phyloP scores from a whole-genome alignment of 1,140 invertebrate genomes.

The Mycetomoellerius zeteki region DNA sequence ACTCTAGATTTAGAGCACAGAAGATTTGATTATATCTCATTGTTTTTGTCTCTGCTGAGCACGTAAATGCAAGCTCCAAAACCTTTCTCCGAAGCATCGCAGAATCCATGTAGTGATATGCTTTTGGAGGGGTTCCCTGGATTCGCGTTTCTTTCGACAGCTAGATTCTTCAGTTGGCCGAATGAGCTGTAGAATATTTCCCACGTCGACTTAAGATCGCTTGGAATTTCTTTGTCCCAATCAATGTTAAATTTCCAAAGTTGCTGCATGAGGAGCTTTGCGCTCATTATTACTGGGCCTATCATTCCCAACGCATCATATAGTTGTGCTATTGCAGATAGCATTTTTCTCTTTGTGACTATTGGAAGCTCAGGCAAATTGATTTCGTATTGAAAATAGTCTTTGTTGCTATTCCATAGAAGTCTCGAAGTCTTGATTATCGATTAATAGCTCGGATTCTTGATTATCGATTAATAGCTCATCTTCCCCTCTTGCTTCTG shows the following conservation, averaged over 20 bases:
- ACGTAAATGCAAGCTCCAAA: not conserved
- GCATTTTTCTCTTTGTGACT: constrained; percentile 36
- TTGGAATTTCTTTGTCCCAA: constrained; percentile 78
- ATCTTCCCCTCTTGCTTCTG: constrained; percentile 16
- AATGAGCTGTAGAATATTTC: constrained; percentile 10
- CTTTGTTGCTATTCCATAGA: constrained; percentile 68
- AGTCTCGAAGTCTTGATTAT: constrained; percentile 76
- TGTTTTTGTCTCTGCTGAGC: not conserved
- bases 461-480: constrained; percentile 60
- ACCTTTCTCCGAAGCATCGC: not conserved
- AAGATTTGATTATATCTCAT: not conserved
- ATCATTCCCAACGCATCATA: constrained; percentile 80
- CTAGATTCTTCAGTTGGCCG: too few species aligned
- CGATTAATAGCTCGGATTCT: too few species aligned
- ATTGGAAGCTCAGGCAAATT: constrained; percentile 57
- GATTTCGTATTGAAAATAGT: constrained; percentile 55
- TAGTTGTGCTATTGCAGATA: constrained; percentile 78
- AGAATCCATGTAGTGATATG: not conserved
- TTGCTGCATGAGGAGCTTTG: constrained; percentile 80
- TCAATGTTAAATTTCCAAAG: constrained; percentile 73
- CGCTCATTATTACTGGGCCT: constrained; percentile 75
- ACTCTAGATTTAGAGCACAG: not conserved
- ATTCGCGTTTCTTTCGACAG: too few species aligned
- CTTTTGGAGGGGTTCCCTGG: too few species aligned
- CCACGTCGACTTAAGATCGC: constrained; percentile 68